phyloP scores from a whole-genome alignment of 2,113 vertebrate species.

The Coracopsis vasa region DNA sequence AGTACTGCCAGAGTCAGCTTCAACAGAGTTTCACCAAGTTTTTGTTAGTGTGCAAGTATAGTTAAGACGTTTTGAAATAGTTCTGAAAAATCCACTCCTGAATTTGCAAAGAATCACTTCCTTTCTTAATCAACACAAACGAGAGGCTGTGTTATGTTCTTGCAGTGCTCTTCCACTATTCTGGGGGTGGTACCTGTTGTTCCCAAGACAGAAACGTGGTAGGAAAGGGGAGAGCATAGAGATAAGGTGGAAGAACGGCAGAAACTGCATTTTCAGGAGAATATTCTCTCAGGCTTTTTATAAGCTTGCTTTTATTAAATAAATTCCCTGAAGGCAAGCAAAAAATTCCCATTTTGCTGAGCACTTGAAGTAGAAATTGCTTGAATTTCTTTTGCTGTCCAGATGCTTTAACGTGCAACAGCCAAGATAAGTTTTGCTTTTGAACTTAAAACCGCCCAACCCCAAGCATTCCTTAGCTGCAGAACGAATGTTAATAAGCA shows the following conservation, averaged over 20 bases:
- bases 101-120: neutral
- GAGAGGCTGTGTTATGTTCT: neutral
- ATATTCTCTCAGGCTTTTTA: constrained; percentile 2
- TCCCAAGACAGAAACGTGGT: neutral
- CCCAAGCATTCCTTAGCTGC: neutral
- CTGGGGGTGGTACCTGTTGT: neutral
- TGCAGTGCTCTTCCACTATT: neutral
- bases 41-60: neutral
- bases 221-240: neutral
- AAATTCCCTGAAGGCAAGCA: constrained; percentile 33
- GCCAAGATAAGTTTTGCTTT: constrained; percentile 21
- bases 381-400: constrained; percentile 21
- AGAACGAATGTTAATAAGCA: neutral
- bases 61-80: neutral
- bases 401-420: neutral
- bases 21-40: neutral
- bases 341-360: constrained; percentile 22
- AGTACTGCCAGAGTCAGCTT: neutral
- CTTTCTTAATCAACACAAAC: neutral
- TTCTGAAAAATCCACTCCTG: neutral
- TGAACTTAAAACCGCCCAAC: neutral
- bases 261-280: neutral
- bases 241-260: neutral
- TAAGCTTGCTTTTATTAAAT: constrained; percentile 1
- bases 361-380: neutral